A percentile compares a stretch with the other conserved stretches of the same genome.
Evolutionary conservation across 2,113 vertebrate species (phyloP).

Genomic region (Chionodraco myersi): DNA sequence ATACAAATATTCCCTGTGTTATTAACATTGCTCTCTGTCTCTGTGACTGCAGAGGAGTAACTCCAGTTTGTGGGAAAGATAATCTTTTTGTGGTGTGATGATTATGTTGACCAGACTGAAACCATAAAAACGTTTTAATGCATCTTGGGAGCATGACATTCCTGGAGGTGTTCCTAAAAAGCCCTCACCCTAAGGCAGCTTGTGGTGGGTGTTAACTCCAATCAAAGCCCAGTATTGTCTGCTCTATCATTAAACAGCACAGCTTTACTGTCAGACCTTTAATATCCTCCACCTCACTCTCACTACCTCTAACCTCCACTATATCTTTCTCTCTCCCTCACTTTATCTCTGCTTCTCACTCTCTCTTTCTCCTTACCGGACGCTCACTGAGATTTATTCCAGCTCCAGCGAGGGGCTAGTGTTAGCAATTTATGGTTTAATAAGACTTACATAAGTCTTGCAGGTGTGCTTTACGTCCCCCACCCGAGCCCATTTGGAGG

Average conservation of each 20-base stretch:
- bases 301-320: constrained; percentile 62
- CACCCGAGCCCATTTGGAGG: constrained; percentile 84
- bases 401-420: constrained; percentile 78
- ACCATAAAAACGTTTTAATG: constrained; percentile 41
- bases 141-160: constrained; percentile 34
- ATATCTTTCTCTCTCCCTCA: constrained; percentile 59
- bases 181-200: constrained; percentile 74
- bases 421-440: constrained; percentile 89
- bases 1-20: constrained; percentile 75
- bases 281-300: constrained; percentile 60
- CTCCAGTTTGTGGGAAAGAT: constrained; percentile 28
- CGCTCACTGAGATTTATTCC: constrained; percentile 82
- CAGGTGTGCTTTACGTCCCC: constrained; percentile 87
- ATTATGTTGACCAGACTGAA: constrained; percentile 12
- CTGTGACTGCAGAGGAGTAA: constrained; percentile 46
- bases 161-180: constrained; percentile 45
- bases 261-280: constrained; percentile 59
- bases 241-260: constrained; percentile 59
- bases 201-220: constrained; percentile 81
- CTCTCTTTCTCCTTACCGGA: constrained; percentile 69
- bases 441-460: constrained; percentile 91
- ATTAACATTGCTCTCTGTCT: constrained; percentile 49
- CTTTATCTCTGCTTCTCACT: constrained; percentile 73
- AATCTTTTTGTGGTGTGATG: constrained; percentile 33
- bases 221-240: constrained; percentile 79